phyloP scores from a whole-genome alignment of 2,888 invertebrate genomes.

The Camponotus fellah region DNA sequence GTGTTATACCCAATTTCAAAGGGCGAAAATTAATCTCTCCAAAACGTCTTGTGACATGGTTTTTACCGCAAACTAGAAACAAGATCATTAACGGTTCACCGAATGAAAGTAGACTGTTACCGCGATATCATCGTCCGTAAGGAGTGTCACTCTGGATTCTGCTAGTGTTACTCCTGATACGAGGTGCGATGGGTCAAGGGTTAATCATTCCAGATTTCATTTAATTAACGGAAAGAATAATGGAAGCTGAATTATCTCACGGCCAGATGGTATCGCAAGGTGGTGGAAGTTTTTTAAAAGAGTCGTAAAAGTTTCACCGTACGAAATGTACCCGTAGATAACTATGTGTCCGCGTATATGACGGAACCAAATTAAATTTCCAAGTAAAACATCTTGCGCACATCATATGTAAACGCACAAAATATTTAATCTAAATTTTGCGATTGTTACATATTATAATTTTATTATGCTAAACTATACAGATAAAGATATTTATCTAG shows the following conservation, averaged over 20 bases:
- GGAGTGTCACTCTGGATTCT: background rate
- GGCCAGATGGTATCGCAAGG: slow-evolving; percentile 57
- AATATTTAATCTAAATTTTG: slow-evolving; percentile 11
- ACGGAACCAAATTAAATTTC: slow-evolving; percentile 44
- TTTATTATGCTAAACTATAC: background rate
- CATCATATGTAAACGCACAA: background rate
- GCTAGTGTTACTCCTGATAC: slow-evolving; percentile 22
- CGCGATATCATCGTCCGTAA: slow-evolving; percentile 5
- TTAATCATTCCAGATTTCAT: slow-evolving; percentile 62
- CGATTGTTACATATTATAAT: background rate
- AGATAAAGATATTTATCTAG: background rate
- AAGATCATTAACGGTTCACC: slow-evolving; percentile 18
- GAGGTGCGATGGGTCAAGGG: slow-evolving; percentile 45
- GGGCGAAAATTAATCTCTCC: background rate
- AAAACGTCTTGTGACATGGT: background rate
- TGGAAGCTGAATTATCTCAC: slow-evolving; percentile 56
- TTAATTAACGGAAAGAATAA: slow-evolving; percentile 65
- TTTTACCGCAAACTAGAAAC: background rate
- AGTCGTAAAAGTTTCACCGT: slow-evolving; percentile 46
- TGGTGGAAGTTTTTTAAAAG: slow-evolving; percentile 59
- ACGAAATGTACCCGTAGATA: slow-evolving; percentile 35
- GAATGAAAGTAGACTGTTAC: slow-evolving; percentile 18
- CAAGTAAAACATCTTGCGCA: slow-evolving; percentile 6
- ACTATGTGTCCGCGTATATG: slow-evolving; percentile 1
- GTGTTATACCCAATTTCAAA: background rate